Base-by-base conservation (phyloP, 2,113 vertebrate genomes). In the Tragulus kanchil region DNA sequence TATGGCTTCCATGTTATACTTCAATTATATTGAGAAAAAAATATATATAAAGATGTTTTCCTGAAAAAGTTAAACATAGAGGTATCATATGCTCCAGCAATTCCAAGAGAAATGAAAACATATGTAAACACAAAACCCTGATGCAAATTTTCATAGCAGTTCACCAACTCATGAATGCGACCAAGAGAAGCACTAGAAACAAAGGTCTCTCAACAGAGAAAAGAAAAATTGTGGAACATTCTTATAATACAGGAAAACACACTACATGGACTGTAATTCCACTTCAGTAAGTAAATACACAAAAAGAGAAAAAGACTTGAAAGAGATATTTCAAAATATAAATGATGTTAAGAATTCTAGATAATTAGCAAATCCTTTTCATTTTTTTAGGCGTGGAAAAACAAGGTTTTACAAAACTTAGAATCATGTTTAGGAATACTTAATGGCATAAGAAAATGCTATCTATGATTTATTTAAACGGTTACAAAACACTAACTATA, bases 271-370 rank as follows among this genome's bases (percentile, higher is more conserved):
- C 31, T 31, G 77, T 11, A 78, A 52, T 59, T 23, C 4, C 58
- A 85, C 42, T 95, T 89, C n/a, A 69, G 17, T 61, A 78, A 84
- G 14, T 52, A 93, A 69, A 83, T 62, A 88, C 73, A 56, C 19
- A 78, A 1, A 69, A 71, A 87, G 6, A 81, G 31, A 77, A 73
- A 91, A 81, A 81, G 42, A 71, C 71, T 86, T 92, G 10, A 86
- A 79, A 95, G 71, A 86, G n/a, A 77, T 14, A 86, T 54, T 95
- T 86, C 5, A 19, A 95, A 67, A 67, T 89, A 42, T 65, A 65
- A 64, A 52, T 58, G 78, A 42, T 59, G 19, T 23, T 89, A 45
- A 54, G 69, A 65, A 88, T 52, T 93, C 50, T 77, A 89, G 67
- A 52, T 84, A 77, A 84, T 52, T 42, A 45, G 17, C 83, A 89